These are phyloP conservation scores for Micrasema minimum DNA, from an alignment of 1,140 invertebrate genomes.

Conservation along the genomic window DNA sequence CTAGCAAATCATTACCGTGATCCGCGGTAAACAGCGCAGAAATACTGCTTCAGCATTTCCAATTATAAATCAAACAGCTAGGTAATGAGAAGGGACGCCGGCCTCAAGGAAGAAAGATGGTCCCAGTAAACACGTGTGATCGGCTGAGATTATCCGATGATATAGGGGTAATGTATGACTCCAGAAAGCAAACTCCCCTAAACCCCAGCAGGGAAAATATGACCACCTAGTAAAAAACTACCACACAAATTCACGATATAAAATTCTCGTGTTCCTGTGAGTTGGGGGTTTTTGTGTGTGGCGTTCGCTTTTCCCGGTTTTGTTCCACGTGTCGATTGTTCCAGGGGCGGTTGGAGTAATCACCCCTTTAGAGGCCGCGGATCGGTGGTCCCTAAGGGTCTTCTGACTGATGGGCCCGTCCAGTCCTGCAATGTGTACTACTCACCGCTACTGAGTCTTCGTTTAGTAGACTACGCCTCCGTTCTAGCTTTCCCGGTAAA, in stretches of 20 bases:
- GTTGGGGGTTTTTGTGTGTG: not conserved
- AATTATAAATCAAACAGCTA: slow-evolving; percentile 53
- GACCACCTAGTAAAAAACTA: not conserved
- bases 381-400: slow-evolving; percentile 44
- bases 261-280: not conserved
- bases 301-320: not conserved
- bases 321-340: not conserved
- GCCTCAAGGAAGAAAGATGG: slow-evolving; percentile 51
- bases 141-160: slow-evolving; percentile 47
- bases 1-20: slow-evolving; percentile 16
- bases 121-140: slow-evolving; percentile 53
- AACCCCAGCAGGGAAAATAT: not conserved
- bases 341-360: slow-evolving; percentile 46
- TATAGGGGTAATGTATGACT: slow-evolving; percentile 21
- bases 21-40: slow-evolving; percentile 18
- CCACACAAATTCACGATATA: not conserved
- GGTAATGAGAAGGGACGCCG: slow-evolving; percentile 45
- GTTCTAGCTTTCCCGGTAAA: too few species aligned
- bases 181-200: not conserved
- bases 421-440: slow-evolving; percentile 20
- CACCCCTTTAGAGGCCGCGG: slow-evolving; percentile 39
- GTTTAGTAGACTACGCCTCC: too few species aligned
- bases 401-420: slow-evolving; percentile 48
- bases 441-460: slow-evolving; percentile 28
- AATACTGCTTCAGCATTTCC: slow-evolving; percentile 35